These are phyloP conservation scores for Catostomus latipinnis DNA, from an alignment of 2,797 vertebrate species.

Conservation along the genomic window DNA sequence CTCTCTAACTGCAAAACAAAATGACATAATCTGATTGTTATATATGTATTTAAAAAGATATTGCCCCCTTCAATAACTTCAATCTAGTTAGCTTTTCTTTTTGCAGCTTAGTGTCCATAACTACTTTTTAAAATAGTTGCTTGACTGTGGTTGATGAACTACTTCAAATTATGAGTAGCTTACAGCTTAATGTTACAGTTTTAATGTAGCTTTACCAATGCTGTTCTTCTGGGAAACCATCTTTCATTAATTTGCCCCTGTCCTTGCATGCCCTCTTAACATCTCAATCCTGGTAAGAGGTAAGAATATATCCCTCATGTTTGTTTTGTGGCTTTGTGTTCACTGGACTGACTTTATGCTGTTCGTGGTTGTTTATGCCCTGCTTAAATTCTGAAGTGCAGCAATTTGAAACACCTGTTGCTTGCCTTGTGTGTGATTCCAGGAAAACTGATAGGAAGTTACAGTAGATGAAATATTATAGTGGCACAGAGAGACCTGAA, in stretches of 20 bases:
- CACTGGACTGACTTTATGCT: not conserved
- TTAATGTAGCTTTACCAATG: too few species aligned
- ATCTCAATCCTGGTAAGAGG: not conserved
- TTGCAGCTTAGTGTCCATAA: too few species aligned
- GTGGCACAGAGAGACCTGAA: not conserved
- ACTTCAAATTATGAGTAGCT: too few species aligned
- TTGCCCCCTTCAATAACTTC: too few species aligned
- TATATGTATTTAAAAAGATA: too few species aligned
- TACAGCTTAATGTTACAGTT: too few species aligned
- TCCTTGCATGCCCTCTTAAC: not conserved
- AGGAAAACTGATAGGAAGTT: conserved; percentile 50
- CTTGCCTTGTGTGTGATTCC: conserved; percentile 39
- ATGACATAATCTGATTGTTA: too few species aligned
- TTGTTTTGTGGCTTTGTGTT: not conserved
- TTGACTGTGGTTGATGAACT: too few species aligned
- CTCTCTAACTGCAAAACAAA: too few species aligned
- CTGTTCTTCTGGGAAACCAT: not conserved
- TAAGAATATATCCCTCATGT: conserved; percentile 11
- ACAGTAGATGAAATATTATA: conserved; percentile 12
- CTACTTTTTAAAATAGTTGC: too few species aligned
- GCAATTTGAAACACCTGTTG: conserved; percentile 28
- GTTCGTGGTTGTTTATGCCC: not conserved
- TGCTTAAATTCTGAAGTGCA: not conserved
- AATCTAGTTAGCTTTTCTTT: too few species aligned
- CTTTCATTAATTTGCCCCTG: not conserved